phyloP scores from a whole-genome alignment of 2,797 vertebrate genomes.

The Acanthurus lineatus region DNA sequence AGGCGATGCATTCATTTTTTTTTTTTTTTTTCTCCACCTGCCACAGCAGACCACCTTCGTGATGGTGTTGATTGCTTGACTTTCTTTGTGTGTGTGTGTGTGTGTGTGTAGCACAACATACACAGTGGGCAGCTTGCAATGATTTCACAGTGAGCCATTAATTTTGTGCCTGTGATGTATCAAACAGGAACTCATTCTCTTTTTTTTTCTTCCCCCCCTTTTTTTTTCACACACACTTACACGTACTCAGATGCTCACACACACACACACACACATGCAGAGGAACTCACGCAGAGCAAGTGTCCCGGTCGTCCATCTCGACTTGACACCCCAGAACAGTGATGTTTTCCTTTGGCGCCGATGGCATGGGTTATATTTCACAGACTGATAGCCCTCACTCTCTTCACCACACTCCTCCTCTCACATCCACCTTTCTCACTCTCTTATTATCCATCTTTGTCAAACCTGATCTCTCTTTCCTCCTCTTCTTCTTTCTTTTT shows the following conservation, averaged over 20 bases:
- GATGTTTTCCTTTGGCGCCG: constrained; percentile 79
- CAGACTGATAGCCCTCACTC: constrained; percentile 72
- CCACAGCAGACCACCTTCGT: constrained; percentile 29
- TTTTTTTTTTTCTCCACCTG: constrained; percentile 29
- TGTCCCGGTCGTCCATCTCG: constrained; percentile 75
- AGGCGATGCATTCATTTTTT: constrained; percentile 12
- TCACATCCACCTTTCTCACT: constrained; percentile 50
- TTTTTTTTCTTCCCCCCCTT: not conserved
- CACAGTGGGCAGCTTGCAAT: constrained; percentile 58
- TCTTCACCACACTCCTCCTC: constrained; percentile 34
- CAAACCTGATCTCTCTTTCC: constrained; percentile 53
- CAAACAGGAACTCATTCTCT: constrained; percentile 65
- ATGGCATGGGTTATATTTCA: constrained; percentile 70
- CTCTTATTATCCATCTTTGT: constrained; percentile 60
- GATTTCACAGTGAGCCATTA: constrained; percentile 68
- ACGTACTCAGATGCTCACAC: constrained; percentile 20
- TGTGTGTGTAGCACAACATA: not conserved
- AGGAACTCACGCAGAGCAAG: constrained; percentile 56
- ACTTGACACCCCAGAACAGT: constrained; percentile 78
- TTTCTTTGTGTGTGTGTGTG: not conserved
- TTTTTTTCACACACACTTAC: not conserved
- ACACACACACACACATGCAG: constrained; percentile 28
- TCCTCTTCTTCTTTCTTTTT: constrained; percentile 4
- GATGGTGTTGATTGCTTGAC: constrained; percentile 51
- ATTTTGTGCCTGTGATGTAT: constrained; percentile 72